A percentile compares a stretch with the other conserved stretches of the same genome.
Conservation (phyloP, 2,888 invertebrate species). For the Epinotia nisella region DNA sequence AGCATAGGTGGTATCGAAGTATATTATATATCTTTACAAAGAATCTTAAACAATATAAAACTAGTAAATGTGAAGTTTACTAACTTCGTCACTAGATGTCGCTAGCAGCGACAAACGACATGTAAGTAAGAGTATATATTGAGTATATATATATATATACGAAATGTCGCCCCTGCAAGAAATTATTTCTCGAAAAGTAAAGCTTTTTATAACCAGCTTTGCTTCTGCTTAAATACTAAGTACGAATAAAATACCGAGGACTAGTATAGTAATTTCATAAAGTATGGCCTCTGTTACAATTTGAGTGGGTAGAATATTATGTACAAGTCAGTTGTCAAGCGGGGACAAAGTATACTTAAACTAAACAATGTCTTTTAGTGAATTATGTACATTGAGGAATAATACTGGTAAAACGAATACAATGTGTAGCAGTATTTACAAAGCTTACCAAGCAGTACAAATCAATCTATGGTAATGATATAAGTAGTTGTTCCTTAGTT, state of each 20-base stretch:
- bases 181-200: neutral
- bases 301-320: conserved; percentile 39
- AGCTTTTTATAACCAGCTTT: neutral
- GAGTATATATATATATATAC: too few species aligned
- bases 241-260: conserved; percentile 51
- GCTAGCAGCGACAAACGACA: neutral
- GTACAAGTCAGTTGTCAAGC: neutral
- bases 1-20: conserved; percentile 49
- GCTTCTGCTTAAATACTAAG: conserved; percentile 13
- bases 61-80: conserved; percentile 2
- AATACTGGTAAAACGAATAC: conserved; percentile 21
- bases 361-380: conserved; percentile 1
- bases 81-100: conserved; percentile 25
- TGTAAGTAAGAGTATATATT: too few species aligned
- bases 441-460: conserved; percentile 44
- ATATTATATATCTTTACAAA: conserved; percentile 6
- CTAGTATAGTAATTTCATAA: conserved; percentile 65
- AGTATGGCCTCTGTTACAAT: conserved; percentile 70
- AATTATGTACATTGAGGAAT: conserved; percentile 34
- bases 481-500: neutral
- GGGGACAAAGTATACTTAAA: neutral
- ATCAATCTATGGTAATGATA: conserved; percentile 2
- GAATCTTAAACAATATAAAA: neutral
- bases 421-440: conserved; percentile 47
- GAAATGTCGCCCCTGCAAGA: neutral